phyloP scores from a whole-genome alignment of 1,140 invertebrate genomes.

The Phortica variegata region DNA sequence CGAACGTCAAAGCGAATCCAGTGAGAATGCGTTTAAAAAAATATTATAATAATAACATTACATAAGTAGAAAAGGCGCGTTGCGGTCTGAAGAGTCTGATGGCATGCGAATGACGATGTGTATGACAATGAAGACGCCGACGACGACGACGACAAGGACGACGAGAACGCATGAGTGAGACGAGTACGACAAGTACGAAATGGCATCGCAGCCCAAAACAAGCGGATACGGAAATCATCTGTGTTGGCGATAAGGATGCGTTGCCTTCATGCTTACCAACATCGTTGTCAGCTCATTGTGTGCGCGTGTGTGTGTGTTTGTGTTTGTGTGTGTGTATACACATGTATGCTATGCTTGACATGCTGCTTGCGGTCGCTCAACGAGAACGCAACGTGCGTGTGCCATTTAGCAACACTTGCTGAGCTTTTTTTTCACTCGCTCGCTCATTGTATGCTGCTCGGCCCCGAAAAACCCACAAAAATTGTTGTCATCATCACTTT shows the following conservation, averaged over 20 bases:
- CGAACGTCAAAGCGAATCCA: no score
- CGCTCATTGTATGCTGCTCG: no score
- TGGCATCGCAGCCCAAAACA: conserved; percentile 21
- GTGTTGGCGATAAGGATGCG: conserved; percentile 51
- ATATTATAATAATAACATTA: conserved; percentile 55
- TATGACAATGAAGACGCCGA: no score
- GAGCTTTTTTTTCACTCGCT: conserved; percentile 20
- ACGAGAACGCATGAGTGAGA: no score
- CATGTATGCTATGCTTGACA: conserved; percentile 46
- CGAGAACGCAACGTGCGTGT: conserved; percentile 42
- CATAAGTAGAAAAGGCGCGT: conserved; percentile 52
- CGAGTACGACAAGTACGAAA: not conserved
- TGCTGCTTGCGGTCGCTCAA: conserved; percentile 24
- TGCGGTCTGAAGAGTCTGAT: no score
- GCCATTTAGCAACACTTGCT: conserved; percentile 29
- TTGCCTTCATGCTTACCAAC: no score
- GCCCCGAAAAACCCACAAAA: no score
- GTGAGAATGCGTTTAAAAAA: conserved; percentile 54
- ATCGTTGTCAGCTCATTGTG: no score
- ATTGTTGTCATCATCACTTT: conserved; percentile 56
- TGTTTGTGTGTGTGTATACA: conserved; percentile 47
- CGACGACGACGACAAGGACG: conserved; percentile 1
- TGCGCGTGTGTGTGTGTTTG: conserved; percentile 3
- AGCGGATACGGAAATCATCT: conserved; percentile 47
- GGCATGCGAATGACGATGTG: no score